A percentile compares a stretch with the other conserved stretches of the same genome.
phyloP scores from a whole-genome alignment of 2,888 invertebrate genomes.

The Lasioglossum oenotherae region DNA sequence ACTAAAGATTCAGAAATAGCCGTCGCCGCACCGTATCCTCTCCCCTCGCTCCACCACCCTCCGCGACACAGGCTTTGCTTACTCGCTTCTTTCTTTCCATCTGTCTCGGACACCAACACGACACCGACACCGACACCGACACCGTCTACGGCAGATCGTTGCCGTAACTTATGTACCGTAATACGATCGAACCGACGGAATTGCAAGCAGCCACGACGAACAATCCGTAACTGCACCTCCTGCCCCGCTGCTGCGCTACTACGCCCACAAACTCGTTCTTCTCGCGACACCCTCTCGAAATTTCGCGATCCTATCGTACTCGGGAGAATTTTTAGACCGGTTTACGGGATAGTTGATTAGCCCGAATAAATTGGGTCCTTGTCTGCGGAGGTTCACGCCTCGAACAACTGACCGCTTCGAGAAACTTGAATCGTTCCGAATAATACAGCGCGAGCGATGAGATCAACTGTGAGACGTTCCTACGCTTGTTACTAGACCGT shows the following conservation, averaged over 20 bases:
- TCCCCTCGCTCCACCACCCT: slow-evolving; percentile 19
- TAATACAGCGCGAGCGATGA: not conserved
- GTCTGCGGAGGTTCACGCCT: no score
- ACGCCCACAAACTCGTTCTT: not conserved
- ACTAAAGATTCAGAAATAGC: slow-evolving; percentile 83
- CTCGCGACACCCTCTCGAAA: not conserved
- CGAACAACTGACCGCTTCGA: not conserved
- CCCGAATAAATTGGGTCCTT: no score
- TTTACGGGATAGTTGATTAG: not conserved
- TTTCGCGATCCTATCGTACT: not conserved
- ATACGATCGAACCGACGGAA: slow-evolving; percentile 72
- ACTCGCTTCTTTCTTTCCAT: slow-evolving; percentile 31
- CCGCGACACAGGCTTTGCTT: slow-evolving; percentile 8
- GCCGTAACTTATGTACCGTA: slow-evolving; percentile 73
- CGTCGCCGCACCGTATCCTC: slow-evolving; percentile 62
- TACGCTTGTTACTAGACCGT: not conserved
- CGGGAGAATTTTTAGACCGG: not conserved
- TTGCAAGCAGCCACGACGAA: slow-evolving; percentile 54
- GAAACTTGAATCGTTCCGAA: not conserved
- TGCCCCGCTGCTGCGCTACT: not conserved
- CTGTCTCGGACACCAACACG: slow-evolving; percentile 48
- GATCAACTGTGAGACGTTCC: not conserved
- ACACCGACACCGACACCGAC: slow-evolving; percentile 17
- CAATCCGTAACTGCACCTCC: slow-evolving; percentile 14
- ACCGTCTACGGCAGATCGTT: slow-evolving; percentile 53